Evolutionary conservation across 2,888 invertebrate genomes (phyloP).

Genomic region (Graphium colonna): DNA sequence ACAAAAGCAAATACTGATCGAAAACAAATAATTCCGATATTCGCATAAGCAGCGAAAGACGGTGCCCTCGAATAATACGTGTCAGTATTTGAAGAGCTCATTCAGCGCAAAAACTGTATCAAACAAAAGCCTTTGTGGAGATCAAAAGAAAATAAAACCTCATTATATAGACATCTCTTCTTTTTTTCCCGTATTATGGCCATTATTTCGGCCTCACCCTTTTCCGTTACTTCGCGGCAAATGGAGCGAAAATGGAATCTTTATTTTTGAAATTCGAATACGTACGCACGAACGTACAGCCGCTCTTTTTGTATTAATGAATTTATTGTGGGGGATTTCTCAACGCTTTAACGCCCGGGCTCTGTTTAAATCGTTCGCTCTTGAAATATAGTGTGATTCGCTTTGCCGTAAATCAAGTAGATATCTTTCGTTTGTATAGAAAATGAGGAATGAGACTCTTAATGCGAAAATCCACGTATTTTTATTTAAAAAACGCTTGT

Average conservation of each 20-base stretch:
- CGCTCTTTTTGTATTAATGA: slow-evolving; percentile 4
- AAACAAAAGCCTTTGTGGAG: slow-evolving; percentile 27
- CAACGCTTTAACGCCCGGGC: background rate
- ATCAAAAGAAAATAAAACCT: slow-evolving; percentile 34
- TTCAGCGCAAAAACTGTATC: slow-evolving; percentile 18
- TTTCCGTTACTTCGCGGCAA: slow-evolving; percentile 24
- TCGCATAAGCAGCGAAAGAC: background rate
- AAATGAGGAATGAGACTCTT: background rate
- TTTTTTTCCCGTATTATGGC: slow-evolving; percentile 24
- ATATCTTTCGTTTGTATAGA: background rate
- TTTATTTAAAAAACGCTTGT: too few species aligned
- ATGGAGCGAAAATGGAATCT: slow-evolving; percentile 25
- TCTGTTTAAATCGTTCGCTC: background rate
- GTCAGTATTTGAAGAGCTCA: slow-evolving; percentile 16
- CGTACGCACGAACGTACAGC: background rate
- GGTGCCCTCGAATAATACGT: slow-evolving; percentile 15
- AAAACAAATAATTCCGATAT: slow-evolving; percentile 3
- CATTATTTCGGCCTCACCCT: slow-evolving; percentile 33
- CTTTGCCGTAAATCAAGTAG: background rate
- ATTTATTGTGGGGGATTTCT: slow-evolving; percentile 1
- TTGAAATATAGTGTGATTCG: background rate
- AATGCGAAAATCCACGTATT: too few species aligned
- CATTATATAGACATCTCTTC: slow-evolving; percentile 34
- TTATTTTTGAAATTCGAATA: slow-evolving; percentile 18
- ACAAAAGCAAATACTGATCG: background rate